Conservation (phyloP, 2,888 invertebrate genomes). For the Spisula subtruncata region DNA sequence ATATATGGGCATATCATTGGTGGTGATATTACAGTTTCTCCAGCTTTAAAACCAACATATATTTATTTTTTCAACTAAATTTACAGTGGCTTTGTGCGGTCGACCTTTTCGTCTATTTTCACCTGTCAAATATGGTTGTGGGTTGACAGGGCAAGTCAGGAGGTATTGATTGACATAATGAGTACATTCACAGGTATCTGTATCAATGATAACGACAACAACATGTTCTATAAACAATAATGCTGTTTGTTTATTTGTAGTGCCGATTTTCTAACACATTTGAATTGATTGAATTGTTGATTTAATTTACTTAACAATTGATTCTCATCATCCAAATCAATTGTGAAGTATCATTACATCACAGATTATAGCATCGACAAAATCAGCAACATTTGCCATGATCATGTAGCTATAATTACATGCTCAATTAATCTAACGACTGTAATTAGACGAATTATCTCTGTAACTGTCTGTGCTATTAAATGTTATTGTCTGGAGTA, state of each 20-base stretch:
- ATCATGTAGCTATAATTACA: neutral
- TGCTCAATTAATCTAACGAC: conserved; percentile 18
- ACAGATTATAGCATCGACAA: neutral
- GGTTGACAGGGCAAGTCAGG: neutral
- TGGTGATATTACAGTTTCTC: too few relatives aligned
- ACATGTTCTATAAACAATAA: neutral
- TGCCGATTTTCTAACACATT: too few relatives aligned
- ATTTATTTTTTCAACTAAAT: too few relatives aligned
- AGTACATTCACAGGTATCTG: neutral
- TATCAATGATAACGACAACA: neutral
- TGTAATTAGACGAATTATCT: neutral
- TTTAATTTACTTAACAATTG: neutral
- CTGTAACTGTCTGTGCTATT: neutral
- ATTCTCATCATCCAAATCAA: neutral
- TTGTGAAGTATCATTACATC: neutral
- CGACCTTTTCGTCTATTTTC: too few relatives aligned
- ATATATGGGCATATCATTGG: too few relatives aligned
- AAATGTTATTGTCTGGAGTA: neutral
- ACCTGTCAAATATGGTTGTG: too few relatives aligned
- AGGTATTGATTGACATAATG: neutral
- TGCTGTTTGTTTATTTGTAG: too few relatives aligned
- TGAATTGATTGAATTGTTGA: too few relatives aligned
- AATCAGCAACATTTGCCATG: neutral
- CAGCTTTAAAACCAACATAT: too few relatives aligned
- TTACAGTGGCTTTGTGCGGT: too few relatives aligned